Evolutionary conservation across 2,888 invertebrate species (phyloP).

Genomic region (Andrena flavipes): DNA sequence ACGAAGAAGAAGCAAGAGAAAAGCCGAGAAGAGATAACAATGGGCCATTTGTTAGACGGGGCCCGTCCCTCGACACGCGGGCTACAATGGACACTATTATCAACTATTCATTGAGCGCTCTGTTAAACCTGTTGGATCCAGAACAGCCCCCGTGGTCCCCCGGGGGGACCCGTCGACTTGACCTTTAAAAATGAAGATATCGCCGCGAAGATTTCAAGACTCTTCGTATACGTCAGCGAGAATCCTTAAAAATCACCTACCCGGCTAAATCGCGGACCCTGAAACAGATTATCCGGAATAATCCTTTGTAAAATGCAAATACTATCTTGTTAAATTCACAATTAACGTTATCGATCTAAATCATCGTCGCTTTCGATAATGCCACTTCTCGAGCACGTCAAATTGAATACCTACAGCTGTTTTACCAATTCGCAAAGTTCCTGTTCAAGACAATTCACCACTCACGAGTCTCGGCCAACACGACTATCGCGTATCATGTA

Average conservation of each 20-base stretch:
- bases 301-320: neutral
- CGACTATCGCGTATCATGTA: conserved; percentile 56
- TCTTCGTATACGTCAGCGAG: neutral
- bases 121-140: conserved; percentile 68
- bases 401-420: conserved; percentile 26
- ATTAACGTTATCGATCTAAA: too few relatives aligned
- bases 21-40: conserved; percentile 74
- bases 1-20: conserved; percentile 36
- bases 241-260: neutral
- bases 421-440: conserved; percentile 21
- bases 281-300: conserved; percentile 5
- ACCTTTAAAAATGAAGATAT: conserved; percentile 72
- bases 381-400: neutral
- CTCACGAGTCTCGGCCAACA: conserved; percentile 35
- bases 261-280: neutral
- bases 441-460: conserved; percentile 34
- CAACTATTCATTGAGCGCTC: conserved; percentile 76
- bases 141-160: conserved; percentile 30
- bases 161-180: conserved; percentile 7
- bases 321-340: neutral
- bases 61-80: conserved; percentile 69
- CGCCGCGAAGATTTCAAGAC: conserved; percentile 16
- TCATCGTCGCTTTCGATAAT: neutral
- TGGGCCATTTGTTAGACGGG: conserved; percentile 80
- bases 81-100: conserved; percentile 81